phyloP scores from a whole-genome alignment of 2,888 invertebrate genomes.

The Dioctria rufipes region DNA sequence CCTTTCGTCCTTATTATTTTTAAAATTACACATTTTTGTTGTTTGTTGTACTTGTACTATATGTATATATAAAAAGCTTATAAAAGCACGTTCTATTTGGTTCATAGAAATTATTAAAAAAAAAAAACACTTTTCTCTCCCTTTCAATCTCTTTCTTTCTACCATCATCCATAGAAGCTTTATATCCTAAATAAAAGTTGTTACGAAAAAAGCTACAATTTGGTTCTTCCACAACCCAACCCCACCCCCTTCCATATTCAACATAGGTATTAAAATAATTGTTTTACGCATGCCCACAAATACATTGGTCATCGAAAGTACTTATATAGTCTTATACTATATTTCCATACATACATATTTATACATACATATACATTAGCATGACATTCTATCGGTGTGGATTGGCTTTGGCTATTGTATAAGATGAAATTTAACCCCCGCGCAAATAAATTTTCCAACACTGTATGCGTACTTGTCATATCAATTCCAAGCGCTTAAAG shows the following conservation, averaged over 20 bases:
- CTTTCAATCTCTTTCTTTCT: no score
- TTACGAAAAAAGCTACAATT: no score
- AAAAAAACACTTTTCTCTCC: background rate
- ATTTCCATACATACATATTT: background rate
- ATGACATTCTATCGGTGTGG: constrained; percentile 4
- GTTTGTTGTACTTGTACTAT: background rate
- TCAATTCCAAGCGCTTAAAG: constrained; percentile 51
- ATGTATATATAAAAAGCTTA: constrained; percentile 25
- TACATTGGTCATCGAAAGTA: background rate
- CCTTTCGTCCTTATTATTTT: constrained; percentile 12
- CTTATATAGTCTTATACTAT: no score
- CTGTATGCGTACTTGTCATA: constrained; percentile 45
- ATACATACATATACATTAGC: constrained; percentile 4
- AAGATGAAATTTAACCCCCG: constrained; percentile 16
- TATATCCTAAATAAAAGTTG: no score
- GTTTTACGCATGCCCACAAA: constrained; percentile 22
- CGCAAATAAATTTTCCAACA: constrained; percentile 20
- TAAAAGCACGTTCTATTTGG: constrained; percentile 14
- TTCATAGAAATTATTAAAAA: constrained; percentile 14
- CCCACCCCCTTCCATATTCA: no score
- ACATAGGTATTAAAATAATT: background rate
- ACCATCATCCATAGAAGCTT: no score
- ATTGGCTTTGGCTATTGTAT: background rate
- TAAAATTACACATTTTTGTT: constrained; percentile 8
- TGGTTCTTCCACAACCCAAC: no score